Evolutionary conservation across 2,888 invertebrate genomes (phyloP), one percentile per base, ranked within the genome.

Genomic region (Tortrix viridana): DNA sequence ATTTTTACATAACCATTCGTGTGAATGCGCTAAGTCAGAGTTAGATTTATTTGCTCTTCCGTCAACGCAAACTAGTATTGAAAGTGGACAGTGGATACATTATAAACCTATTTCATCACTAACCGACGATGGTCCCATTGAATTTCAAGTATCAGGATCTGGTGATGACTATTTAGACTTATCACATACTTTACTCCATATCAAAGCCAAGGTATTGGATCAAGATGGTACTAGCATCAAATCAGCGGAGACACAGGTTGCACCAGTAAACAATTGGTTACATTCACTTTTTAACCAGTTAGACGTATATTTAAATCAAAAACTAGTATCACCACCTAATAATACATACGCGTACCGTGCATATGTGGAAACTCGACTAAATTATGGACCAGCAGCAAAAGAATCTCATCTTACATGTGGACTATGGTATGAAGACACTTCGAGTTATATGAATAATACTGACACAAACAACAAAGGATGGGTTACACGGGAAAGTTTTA

Each of bases 131-230:
- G 74, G 74, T 2, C 74, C 72, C 0, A 69, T 73, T 16, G 76
- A 74, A 61, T 76, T 75, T 68, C 64, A 69, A 66, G 55, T 76
- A 9, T 73, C 74, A 53, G 74, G 73, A 46, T 49, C 73, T 7
- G 74, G 74, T n/a, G 74, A 75, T 70, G 73, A 74, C 54, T 74
- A 72, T 74, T n/a, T n/a, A 1, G 72, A 74, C 50, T 67, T 74
- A 32, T 73, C 74, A 7, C 73, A 74, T 67, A 74, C 73, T 6
- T 57, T 72, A 22, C 18, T 73, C 7, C 69, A 72, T 56, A 56
- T 71, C 9, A 74, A 69, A 54, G 69, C 71, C 12, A 68, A 71
- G 61, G 64, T 75, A 65, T 6, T 64, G 18, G 73, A 71, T 54
- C 66, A 65, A 32, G 73, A 73, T 64, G 52, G 19, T 50, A 58